Evolutionary conservation across 2,797 vertebrate species (phyloP), one percentile per base, ranked within the genome.

Genomic region (Coranthus polyacanthus): DNA sequence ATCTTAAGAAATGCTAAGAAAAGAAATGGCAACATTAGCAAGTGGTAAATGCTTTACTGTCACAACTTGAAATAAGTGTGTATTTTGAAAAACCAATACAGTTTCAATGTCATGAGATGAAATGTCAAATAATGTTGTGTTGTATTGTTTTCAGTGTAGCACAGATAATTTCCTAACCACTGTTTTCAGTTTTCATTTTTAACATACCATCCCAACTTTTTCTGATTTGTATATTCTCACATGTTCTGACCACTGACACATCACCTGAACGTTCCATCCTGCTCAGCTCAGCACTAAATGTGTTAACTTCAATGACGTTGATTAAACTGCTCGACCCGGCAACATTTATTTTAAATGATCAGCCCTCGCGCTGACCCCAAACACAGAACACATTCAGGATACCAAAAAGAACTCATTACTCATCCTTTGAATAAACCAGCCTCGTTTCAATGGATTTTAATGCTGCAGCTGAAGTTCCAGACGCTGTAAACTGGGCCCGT

Each of bases 371-470:
- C 39, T 75, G 24, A 76, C 62, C 54, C 65, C 24, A 47, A 63
- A 74, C 46, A 50, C 61, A 10, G 18, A 67, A 18, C 60, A 59
- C 13, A 9, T 57, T 47, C 18, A 66, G 61, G 59, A 78, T 59
- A 78, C 55, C 52, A 57, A 69, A 55, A 80, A 78, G 43, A 84
- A 53, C 52, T 71, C 17, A 53, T 70, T 71, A 60, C 42, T 53
- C 15, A 59, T 20, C 42, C 45, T n/a, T 52, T 65, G n/a, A 69
- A 62, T 79, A 82, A 83, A 82, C 68, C 57, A 6, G 56, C 22
- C 45, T 5, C 12, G 13, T 56, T 56, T 67, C 38, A 71, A 44
- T 60, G 52, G n/a, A 56, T 37, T 69, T 45, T 38, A 60, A 53
- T 7, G 0, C 12, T 2, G 45, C 41, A 66, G 17, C 41, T 68